Base-by-base conservation (phyloP, 2,888 invertebrate genomes). In the Tiliacea aurago region DNA sequence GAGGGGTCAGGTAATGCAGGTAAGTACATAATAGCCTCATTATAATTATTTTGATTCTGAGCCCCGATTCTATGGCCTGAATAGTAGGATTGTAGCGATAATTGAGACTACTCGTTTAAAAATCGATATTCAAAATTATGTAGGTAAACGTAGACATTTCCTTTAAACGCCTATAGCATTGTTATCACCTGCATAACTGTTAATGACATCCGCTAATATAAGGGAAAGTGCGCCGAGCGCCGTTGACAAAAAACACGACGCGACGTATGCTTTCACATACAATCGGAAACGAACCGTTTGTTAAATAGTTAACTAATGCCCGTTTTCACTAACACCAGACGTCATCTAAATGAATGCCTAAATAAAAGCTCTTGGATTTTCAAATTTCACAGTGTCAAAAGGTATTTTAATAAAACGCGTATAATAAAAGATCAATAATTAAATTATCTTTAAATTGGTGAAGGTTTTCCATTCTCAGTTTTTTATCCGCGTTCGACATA, bases 171-270 rank as follows among this genome's bases (percentile, higher is more conserved):
- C 28, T 13, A 10, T 23, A 23, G n/a, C 18, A 53, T 61, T 72
- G 76, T 81, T 80, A 72, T 80, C 78, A 69, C 69, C 68, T 53
- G 49, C 73, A 73, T 81, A 73, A 78, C 78, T 65, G 78, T 78
- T 71, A 70, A 79, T 75, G 72, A 70, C 73, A 74, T 70, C 69
- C 83, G 81, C 67, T 63, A 69, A 73, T 53, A 70, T 45, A 59
- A 56, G 81, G 70, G 84, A 85, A 85, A 85, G 85, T 78, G 61
- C 70, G 33, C 10, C 15, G 9, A 28, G 33, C 49, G 18, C 58
- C n/a, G 51, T 75, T 62, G 55, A 70, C 53, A 70, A 49, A 45
- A 49, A 49, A 43, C 37, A 45, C 58, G 41, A n/a, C 59, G 49
- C 33, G 23, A 53, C 20, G 51, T 81, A 65, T 65, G 78, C 79